Evolutionary conservation across 2,888 invertebrate species (phyloP).

Genomic region (Apoda limacodes): DNA sequence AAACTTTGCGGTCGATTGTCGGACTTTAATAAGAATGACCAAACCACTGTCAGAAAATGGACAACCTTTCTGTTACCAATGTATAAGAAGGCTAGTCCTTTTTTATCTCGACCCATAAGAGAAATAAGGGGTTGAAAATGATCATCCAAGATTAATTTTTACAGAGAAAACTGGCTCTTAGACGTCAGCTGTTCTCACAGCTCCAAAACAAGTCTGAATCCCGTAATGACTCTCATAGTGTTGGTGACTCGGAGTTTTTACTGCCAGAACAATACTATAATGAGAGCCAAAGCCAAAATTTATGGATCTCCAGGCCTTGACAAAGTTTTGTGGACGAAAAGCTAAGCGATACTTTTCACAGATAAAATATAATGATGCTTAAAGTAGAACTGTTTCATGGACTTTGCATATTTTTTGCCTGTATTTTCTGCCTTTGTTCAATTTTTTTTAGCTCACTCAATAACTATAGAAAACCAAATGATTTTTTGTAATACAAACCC

Average conservation of each 20-base stretch:
- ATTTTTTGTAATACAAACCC: no score
- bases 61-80: slow-evolving; percentile 13
- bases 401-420: slow-evolving; percentile 14
- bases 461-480: no score
- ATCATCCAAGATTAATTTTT: slow-evolving; percentile 20
- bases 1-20: slow-evolving; percentile 14
- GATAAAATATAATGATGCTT: slow-evolving; percentile 13
- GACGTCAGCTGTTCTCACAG: no score
- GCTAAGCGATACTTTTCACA: slow-evolving; percentile 13
- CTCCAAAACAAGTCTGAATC: no score
- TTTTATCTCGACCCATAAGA: slow-evolving; percentile 20
- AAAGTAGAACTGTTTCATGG: slow-evolving; percentile 12
- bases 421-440: no score
- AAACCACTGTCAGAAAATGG: no score
- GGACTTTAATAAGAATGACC: slow-evolving; percentile 17
- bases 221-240: no score
- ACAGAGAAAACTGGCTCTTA: no score
- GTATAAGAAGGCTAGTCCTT: slow-evolving; percentile 18
- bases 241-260: no score
- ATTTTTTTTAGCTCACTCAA: no score
- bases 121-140: slow-evolving; percentile 19
- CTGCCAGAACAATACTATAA: no score
- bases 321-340: slow-evolving; percentile 15
- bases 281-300: no score
- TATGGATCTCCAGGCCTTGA: slow-evolving; percentile 15